Conservation (phyloP, 2,113 vertebrate species). For the Sander lucioperca region DNA sequence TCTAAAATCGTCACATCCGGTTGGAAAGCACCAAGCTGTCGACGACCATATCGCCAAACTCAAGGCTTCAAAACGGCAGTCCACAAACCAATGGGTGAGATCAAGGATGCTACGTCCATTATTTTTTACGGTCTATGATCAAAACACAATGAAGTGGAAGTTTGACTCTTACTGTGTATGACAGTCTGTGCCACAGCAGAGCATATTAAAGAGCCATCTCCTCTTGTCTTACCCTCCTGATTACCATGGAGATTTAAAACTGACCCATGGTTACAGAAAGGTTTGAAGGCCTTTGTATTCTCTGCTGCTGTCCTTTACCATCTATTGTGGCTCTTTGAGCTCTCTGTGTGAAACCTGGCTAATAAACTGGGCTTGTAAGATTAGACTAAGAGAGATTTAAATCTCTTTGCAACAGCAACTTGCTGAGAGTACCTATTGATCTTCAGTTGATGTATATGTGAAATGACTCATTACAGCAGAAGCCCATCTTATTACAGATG, state of each 20-base stretch:
- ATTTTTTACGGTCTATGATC: neutral
- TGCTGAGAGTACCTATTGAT: slow-evolving; percentile 50
- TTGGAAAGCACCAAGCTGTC: too few species aligned
- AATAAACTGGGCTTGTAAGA: slow-evolving; percentile 61
- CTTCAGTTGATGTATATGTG: slow-evolving; percentile 59
- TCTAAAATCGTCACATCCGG: too few species aligned
- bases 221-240: slow-evolving; percentile 36
- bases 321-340: slow-evolving; percentile 39
- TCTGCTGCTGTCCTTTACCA: slow-evolving; percentile 52
- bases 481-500: slow-evolving; percentile 46
- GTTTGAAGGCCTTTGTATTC: slow-evolving; percentile 52
- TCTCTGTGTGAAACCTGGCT: slow-evolving; percentile 57
- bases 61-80: too few species aligned
- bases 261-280: slow-evolving; percentile 51
- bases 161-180: neutral
- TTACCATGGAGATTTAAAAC: slow-evolving; percentile 43
- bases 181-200: neutral
- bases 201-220: neutral
- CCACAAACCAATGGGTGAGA: too few species aligned
- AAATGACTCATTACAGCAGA: slow-evolving; percentile 44
- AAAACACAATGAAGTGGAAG: neutral
- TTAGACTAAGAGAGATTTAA: slow-evolving; percentile 59
- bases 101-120: too few species aligned
- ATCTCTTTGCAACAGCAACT: slow-evolving; percentile 37
- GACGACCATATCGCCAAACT: too few species aligned